Evolutionary conservation across 2,113 vertebrate genomes (phyloP).

Genomic region (Ctenomys sociabilis): DNA sequence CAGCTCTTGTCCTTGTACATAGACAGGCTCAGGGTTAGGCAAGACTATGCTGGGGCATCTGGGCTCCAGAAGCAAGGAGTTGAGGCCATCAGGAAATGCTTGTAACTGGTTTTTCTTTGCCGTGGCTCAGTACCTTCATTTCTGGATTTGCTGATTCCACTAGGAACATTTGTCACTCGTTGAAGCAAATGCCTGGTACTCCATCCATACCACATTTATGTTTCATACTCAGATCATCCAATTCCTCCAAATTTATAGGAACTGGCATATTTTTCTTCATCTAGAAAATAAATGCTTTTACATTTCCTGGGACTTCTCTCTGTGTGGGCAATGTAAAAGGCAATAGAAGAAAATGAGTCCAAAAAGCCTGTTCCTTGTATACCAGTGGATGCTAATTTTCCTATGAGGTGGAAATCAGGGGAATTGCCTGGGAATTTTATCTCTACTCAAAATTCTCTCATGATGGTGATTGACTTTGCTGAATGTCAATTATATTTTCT

Average conservation of each 20-base stretch:
- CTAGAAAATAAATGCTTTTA: neutral
- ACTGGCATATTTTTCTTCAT: neutral
- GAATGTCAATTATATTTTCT: conserved; percentile 16
- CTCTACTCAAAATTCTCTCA: neutral
- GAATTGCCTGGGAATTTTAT: conserved; percentile 19
- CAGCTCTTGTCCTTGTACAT: neutral
- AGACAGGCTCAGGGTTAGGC: neutral
- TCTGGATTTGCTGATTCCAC: neutral
- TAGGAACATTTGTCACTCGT: neutral
- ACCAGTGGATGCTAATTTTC: neutral
- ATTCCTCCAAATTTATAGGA: neutral
- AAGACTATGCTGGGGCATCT: neutral
- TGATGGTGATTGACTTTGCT: neutral
- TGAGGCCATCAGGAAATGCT: neutral
- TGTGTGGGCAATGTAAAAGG: neutral
- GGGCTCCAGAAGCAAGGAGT: neutral
- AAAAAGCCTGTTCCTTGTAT: neutral
- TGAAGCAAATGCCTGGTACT: neutral
- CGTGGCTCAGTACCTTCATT: neutral
- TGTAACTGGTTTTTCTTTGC: neutral
- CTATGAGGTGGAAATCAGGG: neutral
- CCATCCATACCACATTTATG: neutral
- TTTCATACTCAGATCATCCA: neutral
- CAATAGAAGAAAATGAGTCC: neutral
- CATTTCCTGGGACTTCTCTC: neutral